phyloP scores from a whole-genome alignment of 2,888 invertebrate genomes.

The Heterodera filipjevi region DNA sequence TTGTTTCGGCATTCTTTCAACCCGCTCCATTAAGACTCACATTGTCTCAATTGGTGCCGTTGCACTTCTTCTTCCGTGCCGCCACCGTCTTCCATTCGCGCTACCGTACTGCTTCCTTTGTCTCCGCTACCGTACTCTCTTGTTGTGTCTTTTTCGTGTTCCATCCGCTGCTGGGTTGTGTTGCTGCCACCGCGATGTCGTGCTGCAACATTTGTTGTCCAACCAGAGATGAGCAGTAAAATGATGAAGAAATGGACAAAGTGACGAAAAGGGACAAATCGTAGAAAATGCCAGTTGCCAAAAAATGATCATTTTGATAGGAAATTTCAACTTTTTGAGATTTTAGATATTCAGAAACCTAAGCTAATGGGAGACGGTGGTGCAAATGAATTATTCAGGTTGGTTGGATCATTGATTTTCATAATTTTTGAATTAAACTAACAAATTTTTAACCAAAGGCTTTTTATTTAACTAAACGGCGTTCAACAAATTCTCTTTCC shows the following conservation, averaged over 20 bases:
- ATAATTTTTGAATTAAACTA: no score
- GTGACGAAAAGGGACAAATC: not conserved
- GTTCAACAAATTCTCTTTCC: no score
- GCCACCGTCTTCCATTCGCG: not conserved
- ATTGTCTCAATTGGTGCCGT: not conserved
- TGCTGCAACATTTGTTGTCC: not conserved
- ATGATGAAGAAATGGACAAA: not conserved
- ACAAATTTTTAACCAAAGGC: no score
- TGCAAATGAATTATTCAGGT: no score
- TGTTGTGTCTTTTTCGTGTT: not conserved
- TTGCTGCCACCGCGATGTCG: not conserved
- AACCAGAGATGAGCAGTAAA: not conserved
- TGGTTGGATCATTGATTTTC: no score
- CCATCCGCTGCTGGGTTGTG: not conserved
- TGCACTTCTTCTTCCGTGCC: not conserved
- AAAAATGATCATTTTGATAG: no score
- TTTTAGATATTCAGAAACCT: no score
- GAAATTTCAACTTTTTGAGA: no score
- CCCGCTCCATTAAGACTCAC: not conserved
- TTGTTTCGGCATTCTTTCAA: no score
- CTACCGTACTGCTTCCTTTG: not conserved
- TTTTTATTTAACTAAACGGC: no score
- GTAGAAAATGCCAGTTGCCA: no score
- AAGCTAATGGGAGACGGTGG: no score
- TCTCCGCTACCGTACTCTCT: not conserved